Evolutionary conservation across 2,888 invertebrate genomes (phyloP).

Genomic region (Megalurothrips usitatus): DNA sequence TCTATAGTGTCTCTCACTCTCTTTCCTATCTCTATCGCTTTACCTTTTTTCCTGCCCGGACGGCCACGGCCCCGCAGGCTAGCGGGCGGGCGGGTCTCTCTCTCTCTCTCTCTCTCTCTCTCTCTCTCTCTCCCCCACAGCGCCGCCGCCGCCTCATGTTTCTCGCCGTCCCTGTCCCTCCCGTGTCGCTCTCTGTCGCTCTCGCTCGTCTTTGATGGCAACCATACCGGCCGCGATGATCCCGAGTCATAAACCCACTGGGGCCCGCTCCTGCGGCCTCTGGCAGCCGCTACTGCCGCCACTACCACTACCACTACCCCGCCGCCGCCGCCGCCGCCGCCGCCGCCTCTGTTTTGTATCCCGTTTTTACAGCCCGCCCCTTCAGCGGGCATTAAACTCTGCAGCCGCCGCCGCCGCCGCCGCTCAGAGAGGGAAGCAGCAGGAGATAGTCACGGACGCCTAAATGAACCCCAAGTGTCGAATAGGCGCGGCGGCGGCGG

Average conservation of each 20-base stretch:
- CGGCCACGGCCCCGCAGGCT: no score
- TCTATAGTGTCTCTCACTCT: conserved; percentile 8
- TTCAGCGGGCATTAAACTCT: conserved; percentile 9
- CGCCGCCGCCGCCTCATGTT: neutral
- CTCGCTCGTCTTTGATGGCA: conserved; percentile 12
- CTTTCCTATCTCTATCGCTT: neutral
- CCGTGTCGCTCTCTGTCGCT: neutral
- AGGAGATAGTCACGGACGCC: neutral
- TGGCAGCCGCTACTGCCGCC: no score
- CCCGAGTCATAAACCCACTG: neutral
- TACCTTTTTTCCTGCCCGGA: neutral
- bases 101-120: neutral
- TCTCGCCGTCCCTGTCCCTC: neutral
- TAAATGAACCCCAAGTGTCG: neutral
- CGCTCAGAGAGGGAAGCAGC: neutral
- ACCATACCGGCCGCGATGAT: conserved; percentile 21
- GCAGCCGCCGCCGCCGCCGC: neutral
- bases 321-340: no score
- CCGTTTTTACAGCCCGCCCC: conserved; percentile 5
- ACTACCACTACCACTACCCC: no score
- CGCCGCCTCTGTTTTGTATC: neutral
- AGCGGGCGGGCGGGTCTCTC: neutral
- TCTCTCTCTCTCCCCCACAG: neutral
- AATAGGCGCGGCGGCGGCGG: neutral
- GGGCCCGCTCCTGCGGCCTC: no score